These are phyloP conservation scores for Galerucella nymphaeae DNA, from an alignment of 2,888 invertebrate species.

Conservation along the genomic window DNA sequence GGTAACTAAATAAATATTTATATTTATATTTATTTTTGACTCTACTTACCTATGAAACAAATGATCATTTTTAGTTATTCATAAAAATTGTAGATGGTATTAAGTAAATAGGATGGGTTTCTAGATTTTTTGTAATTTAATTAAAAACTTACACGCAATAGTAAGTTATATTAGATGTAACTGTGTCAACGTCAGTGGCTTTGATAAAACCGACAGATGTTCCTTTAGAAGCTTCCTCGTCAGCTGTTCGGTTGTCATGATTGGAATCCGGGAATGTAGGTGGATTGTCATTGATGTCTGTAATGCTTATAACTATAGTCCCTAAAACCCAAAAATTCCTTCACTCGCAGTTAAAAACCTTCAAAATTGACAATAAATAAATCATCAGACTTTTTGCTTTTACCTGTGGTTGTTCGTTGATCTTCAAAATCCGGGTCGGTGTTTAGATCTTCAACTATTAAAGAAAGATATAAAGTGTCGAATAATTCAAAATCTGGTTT, in stretches of 20 bases:
- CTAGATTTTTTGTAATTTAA: too few species aligned
- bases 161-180: constrained; percentile 69
- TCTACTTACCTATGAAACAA: too few species aligned
- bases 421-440: constrained; percentile 59
- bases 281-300: constrained; percentile 73
- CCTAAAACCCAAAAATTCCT: constrained; percentile 60
- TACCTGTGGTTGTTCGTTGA: constrained; percentile 62
- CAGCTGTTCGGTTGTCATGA: constrained; percentile 63
- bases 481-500: constrained; percentile 55
- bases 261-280: constrained; percentile 67
- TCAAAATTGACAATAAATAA: too few species aligned
- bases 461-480: constrained; percentile 50
- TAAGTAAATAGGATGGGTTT: too few species aligned
- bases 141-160: constrained; percentile 63
- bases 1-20: too few species aligned
- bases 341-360: background rate
- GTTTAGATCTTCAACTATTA: constrained; percentile 51
- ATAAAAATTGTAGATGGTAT: too few species aligned
- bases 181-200: constrained; percentile 72
- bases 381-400: too few species aligned
- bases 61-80: too few species aligned
- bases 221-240: constrained; percentile 67
- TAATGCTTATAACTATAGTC: constrained; percentile 69
- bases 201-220: constrained; percentile 70
- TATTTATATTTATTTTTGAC: too few species aligned